Base-by-base conservation (phyloP, 2,113 vertebrate species). In the Syrmaticus mikado region DNA sequence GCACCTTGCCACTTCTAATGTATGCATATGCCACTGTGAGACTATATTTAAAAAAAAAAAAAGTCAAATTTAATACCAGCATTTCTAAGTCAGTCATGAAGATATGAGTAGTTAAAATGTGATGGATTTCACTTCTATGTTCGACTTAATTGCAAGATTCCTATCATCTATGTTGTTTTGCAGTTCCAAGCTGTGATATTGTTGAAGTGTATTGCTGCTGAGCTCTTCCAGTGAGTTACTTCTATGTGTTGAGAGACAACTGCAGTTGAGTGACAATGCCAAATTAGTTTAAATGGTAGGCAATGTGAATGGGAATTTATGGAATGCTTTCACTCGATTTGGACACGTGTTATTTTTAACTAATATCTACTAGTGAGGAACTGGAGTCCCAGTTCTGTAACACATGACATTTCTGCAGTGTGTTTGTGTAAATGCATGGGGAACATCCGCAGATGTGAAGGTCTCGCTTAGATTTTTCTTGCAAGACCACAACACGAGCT, bases 131-230 rank as follows among this genome's bases (percentile, higher is more conserved):
- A 40, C 30, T 30, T 91, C 58, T 13, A 2, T 70, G 2, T 79
- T 89, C 18, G 34, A 28, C 91, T 85, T 94, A 82, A 73, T 87
- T 60, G 30, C 43, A 76, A 43, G 34, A 79, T 75, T 95, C 6
- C 48, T 85, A 34, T 45, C 82, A 25, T 73, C 67, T 87, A 0
- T 79, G 30, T 18, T 86, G 36, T 77, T 93, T 90, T 77, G 52
- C 38, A 52, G 60, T 91, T 91, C 43, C 85, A 82, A 93, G 50
- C 60, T 55, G 25, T 58, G 64, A 2, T 85, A 34, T 46, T 94
- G 16, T 43, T 41, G 36, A 68, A 58, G 45, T 73, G 5, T 77
- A 6, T 58, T 74, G 13, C 36, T 74, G 2, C 60, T 67, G 60
- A 58, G 46, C 81, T 90, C 14, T 91, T 28, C 28, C 5, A 64